These are phyloP conservation scores for Odontomachus brunneus DNA, from an alignment of 1,140 invertebrate species.

Conservation along the genomic window DNA sequence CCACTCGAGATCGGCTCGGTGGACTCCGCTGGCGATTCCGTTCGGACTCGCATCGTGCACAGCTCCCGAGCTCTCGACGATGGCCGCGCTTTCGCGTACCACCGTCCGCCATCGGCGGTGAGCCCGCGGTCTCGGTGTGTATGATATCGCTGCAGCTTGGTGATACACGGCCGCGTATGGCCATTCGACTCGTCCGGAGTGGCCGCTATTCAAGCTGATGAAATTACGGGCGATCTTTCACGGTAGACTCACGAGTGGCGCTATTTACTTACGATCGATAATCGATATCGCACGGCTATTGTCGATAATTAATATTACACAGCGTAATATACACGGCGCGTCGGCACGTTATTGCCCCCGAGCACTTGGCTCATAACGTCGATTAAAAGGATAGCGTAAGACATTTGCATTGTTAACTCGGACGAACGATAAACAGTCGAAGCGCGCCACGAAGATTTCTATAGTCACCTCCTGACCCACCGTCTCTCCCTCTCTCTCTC, in stretches of 20 bases:
- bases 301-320: conserved; percentile 19
- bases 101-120: background rate
- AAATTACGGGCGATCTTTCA: conserved; percentile 8
- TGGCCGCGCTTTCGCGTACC: background rate
- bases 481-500: conserved; percentile 4
- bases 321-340: background rate
- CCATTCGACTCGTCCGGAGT: background rate
- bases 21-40: conserved; percentile 75
- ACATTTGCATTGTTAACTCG: conserved; percentile 39
- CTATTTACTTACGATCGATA: background rate
- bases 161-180: background rate
- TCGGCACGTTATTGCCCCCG: background rate
- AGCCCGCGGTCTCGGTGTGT: background rate
- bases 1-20: conserved; percentile 81
- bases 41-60: conserved; percentile 68
- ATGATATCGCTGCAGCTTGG: background rate
- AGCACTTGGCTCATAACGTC: background rate
- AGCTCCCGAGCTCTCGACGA: conserved; percentile 51
- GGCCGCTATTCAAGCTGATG: background rate
- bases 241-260: background rate
- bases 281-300: conserved; percentile 2
- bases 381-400: conserved; percentile 38
- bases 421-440: conserved; percentile 18
- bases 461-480: conserved; percentile 49
- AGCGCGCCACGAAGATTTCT: conserved; percentile 40